Percentiles rank a stretch among this genome's conserved stretches.
These are phyloP conservation scores for Campylomormyrus numenius DNA, from an alignment of 2,113 vertebrate genomes.

Conservation along the genomic window DNA sequence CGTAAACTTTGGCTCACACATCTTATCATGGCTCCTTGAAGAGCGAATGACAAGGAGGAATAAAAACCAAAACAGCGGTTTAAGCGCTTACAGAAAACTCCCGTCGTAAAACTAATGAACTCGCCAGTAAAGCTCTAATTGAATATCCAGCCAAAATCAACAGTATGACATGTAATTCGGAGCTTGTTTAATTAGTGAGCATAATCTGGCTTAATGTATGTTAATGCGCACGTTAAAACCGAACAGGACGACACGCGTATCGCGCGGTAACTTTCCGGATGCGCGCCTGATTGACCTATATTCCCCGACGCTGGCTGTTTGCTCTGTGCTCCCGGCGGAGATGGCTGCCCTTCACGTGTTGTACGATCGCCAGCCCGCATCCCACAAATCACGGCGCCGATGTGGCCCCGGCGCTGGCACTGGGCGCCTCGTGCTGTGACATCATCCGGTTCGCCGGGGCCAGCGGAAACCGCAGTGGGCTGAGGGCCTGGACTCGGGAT, in stretches of 20 bases:
- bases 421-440: not conserved
- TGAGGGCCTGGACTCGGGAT: not conserved
- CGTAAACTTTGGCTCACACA: not conserved
- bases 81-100: not conserved
- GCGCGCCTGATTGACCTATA: not conserved
- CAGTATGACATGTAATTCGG: not conserved
- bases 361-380: not conserved
- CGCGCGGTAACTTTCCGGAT: not conserved
- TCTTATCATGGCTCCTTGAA: not conserved
- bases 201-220: slow-evolving; percentile 10
- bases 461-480: not conserved
- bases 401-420: not conserved
- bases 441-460: not conserved
- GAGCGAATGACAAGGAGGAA: not conserved
- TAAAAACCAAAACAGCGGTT: not conserved
- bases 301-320: not conserved
- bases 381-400: not conserved
- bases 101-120: slow-evolving; percentile 4
- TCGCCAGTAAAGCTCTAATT: not conserved
- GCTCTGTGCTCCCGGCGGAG: not conserved
- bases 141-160: slow-evolving; percentile 6
- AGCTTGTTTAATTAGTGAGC: not conserved
- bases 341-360: not conserved
- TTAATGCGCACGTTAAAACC: not conserved
- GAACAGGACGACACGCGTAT: no score